These are phyloP conservation scores for Platycheirus albimanus DNA, from an alignment of 2,888 invertebrate genomes.

Conservation along the genomic window DNA sequence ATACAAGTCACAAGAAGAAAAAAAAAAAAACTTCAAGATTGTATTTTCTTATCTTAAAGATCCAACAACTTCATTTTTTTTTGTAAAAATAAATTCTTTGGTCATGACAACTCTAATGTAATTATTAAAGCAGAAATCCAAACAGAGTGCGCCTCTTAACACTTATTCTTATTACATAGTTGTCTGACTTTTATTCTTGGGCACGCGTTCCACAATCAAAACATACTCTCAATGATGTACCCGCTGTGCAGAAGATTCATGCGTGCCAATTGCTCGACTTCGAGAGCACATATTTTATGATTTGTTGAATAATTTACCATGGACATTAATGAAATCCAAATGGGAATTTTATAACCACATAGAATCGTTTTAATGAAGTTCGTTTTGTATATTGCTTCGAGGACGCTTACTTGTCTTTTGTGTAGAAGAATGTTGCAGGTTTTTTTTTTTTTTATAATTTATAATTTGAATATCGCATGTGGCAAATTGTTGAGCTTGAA, in stretches of 20 bases:
- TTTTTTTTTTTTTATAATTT: neutral
- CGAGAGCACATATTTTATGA: slow-evolving; percentile 59
- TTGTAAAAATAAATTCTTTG: slow-evolving; percentile 17
- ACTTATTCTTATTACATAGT: slow-evolving; percentile 45
- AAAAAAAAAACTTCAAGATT: slow-evolving; percentile 22
- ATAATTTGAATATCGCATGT: slow-evolving; percentile 67
- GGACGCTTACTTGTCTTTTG: slow-evolving; percentile 4
- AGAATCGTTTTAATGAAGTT: slow-evolving; percentile 62
- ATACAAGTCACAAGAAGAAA: neutral
- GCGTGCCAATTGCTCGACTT: slow-evolving; percentile 45
- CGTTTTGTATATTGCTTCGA: slow-evolving; percentile 19
- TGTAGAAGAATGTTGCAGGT: slow-evolving; percentile 25
- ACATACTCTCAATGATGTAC: slow-evolving; percentile 45
- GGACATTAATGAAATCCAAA: slow-evolving; percentile 61
- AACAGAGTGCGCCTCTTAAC: slow-evolving; percentile 32
- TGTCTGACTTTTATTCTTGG: slow-evolving; percentile 13
- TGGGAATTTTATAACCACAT: slow-evolving; percentile 62
- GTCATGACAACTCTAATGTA: slow-evolving; percentile 24
- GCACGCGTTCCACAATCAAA: slow-evolving; percentile 63
- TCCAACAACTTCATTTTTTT: slow-evolving; percentile 4
- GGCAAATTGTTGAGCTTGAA: slow-evolving; percentile 18
- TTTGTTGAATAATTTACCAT: slow-evolving; percentile 67
- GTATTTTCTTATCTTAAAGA: slow-evolving; percentile 31
- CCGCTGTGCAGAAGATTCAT: slow-evolving; percentile 53
- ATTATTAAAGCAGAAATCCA: slow-evolving; percentile 33